Evolutionary conservation across 2,888 invertebrate genomes (phyloP).

Genomic region (Trypoxylon attenuatum): DNA sequence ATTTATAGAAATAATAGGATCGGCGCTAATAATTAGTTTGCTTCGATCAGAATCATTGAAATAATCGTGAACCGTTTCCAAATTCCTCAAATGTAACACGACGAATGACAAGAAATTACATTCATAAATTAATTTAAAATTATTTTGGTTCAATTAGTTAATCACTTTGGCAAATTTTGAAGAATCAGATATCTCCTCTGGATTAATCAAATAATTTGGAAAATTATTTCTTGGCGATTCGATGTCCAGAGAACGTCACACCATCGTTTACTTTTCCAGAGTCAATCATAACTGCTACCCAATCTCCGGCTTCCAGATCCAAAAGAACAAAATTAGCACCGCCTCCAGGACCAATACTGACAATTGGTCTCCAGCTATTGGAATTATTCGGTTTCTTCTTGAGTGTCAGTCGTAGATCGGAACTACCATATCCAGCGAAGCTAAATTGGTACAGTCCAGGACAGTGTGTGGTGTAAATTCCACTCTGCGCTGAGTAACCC

Average conservation of each 20-base stretch:
- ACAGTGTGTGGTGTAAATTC: conserved; percentile 75
- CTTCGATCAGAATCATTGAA: too few relatives aligned
- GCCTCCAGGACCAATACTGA: conserved; percentile 64
- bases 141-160: too few relatives aligned
- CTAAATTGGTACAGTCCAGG: conserved; percentile 75
- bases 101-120: too few relatives aligned
- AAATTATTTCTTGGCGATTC: conserved; percentile 70
- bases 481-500: conserved; percentile 73
- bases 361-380: conserved; percentile 63
- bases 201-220: too few relatives aligned
- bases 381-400: conserved; percentile 66
- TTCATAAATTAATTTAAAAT: too few relatives aligned
- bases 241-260: conserved; percentile 70
- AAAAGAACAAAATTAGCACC: conserved; percentile 70
- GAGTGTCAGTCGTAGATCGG: conserved; percentile 63
- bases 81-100: too few relatives aligned
- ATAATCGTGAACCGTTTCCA: too few relatives aligned
- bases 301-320: conserved; percentile 72
- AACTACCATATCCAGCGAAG: conserved; percentile 72
- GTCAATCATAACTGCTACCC: conserved; percentile 70
- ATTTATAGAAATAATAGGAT: too few relatives aligned
- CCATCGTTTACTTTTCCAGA: conserved; percentile 64
- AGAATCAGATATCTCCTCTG: too few relatives aligned
- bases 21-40: too few relatives aligned
- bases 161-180: too few relatives aligned